phyloP scores from a whole-genome alignment of 2,888 invertebrate species.

The Drosophila antonietae region DNA sequence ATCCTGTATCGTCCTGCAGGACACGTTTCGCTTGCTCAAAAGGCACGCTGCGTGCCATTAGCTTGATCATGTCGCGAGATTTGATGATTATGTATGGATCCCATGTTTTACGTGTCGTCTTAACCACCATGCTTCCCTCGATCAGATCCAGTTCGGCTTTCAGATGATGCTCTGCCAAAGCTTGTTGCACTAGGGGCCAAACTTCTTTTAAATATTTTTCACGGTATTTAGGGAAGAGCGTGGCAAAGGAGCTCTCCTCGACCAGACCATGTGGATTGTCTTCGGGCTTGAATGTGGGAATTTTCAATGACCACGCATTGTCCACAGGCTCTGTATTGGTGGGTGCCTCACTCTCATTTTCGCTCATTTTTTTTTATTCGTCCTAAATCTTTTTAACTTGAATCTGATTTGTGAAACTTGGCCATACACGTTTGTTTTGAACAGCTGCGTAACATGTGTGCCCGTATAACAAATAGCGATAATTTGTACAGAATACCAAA shows the following conservation, averaged over 20 bases:
- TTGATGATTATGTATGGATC: conserved; percentile 99
- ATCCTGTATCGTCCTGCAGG: conserved; percentile 94
- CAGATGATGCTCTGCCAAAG: conserved; percentile 91
- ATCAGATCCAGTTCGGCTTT: conserved; percentile 95
- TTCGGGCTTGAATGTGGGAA: conserved; percentile 93
- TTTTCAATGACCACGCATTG: conserved; percentile 94
- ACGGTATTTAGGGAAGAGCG: conserved; percentile 98
- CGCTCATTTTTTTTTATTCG: conserved; percentile 70
- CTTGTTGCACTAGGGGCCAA: conserved; percentile 97
- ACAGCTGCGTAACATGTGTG: conserved; percentile 38
- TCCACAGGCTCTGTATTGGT: conserved; percentile 88
- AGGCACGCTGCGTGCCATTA: conserved; percentile 97
- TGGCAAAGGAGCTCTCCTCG: conserved; percentile 98
- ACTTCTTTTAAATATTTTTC: conserved; percentile 97
- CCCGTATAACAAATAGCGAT: conserved; percentile 6
- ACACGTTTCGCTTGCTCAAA: conserved; percentile 96
- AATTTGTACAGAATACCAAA: neutral
- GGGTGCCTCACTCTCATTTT: conserved; percentile 67
- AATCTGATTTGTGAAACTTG: conserved; percentile 7
- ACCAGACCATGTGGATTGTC: conserved; percentile 93
- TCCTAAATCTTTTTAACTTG: neutral
- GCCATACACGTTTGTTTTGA: conserved; percentile 64
- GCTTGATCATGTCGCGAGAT: conserved; percentile 97
- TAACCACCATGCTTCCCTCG: conserved; percentile 97
- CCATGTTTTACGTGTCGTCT: conserved; percentile 98